Evolutionary conservation across 2,797 vertebrate species (phyloP).

Genomic region (Poecilia wingei): DNA sequence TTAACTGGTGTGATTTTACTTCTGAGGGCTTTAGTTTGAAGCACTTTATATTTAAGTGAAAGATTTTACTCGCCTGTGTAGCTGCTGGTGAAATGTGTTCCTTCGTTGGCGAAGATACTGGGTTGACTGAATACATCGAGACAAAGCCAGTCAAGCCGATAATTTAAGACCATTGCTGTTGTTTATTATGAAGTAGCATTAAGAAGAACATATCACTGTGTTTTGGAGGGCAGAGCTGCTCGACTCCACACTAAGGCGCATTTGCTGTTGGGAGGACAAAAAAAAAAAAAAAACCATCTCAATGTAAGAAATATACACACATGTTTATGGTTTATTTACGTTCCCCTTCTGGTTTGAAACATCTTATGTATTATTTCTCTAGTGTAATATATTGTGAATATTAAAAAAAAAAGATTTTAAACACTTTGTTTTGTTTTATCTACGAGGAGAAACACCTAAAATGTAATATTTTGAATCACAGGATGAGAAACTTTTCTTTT

Average conservation of each 20-base stretch:
- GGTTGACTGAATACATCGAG: not conserved
- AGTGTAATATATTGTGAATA: conserved; percentile 83
- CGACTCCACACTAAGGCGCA: conserved; percentile 22
- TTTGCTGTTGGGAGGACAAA: conserved; percentile 24
- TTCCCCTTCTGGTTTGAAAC: conserved; percentile 65
- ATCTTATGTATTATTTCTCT: conserved; percentile 75
- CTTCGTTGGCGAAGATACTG: not conserved
- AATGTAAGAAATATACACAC: conserved; percentile 9
- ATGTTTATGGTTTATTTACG: conserved; percentile 45
- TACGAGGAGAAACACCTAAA: conserved; percentile 30
- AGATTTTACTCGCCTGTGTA: conserved; percentile 33
- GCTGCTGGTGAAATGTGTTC: conserved; percentile 21
- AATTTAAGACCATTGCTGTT: conserved; percentile 47
- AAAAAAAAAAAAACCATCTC: not conserved
- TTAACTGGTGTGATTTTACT: conserved; percentile 35
- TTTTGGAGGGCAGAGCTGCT: conserved; percentile 42
- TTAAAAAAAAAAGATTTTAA: conserved; percentile 81
- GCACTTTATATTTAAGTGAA: conserved; percentile 76
- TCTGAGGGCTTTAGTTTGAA: conserved; percentile 68
- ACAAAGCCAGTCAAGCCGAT: conserved; percentile 50
- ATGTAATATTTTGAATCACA: conserved; percentile 30
- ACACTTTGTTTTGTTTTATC: conserved; percentile 14
- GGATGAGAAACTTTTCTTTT: conserved; percentile 1
- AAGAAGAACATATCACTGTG: conserved; percentile 67
- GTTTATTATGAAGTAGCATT: conserved; percentile 60